Evolutionary conservation across 35 echinoderm and acorn worm species (phyloP).

Genomic region (Apostichopus japonicus): DNA sequence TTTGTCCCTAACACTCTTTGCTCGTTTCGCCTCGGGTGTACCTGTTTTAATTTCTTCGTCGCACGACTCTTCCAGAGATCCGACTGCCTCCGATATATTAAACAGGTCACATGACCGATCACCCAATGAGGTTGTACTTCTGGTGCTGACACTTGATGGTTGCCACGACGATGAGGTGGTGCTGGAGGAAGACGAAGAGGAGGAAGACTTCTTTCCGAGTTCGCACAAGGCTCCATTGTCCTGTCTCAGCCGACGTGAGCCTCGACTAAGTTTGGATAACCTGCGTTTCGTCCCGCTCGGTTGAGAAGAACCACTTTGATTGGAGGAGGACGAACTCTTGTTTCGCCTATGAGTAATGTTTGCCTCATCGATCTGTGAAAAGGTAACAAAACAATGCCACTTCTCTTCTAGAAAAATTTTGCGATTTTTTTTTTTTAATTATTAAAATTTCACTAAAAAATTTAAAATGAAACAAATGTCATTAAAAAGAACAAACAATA

Average conservation of each 20-base stretch:
- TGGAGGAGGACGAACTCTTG: neutral
- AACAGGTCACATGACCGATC: neutral
- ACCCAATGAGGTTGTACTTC: neutral
- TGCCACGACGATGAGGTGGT: neutral
- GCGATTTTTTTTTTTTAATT: too few relatives aligned
- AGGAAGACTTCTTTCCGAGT: neutral
- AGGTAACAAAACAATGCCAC: too few relatives aligned
- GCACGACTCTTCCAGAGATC: neutral
- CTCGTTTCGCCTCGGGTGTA: neutral
- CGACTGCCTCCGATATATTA: neutral
- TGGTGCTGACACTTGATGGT: neutral
- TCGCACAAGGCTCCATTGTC: slow-evolving; percentile 14
- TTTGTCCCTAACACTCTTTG: neutral
- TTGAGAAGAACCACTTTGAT: neutral
- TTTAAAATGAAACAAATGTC: too few relatives aligned
- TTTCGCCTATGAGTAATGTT: neutral
- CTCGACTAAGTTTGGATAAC: neutral
- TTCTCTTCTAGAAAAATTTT: too few relatives aligned
- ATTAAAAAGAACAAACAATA: too few relatives aligned
- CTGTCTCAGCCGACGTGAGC: slow-evolving; percentile 1
- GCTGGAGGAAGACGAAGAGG: neutral
- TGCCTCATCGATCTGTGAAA: neutral
- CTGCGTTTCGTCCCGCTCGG: neutral
- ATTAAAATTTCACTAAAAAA: too few relatives aligned
- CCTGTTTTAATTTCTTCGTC: neutral